Percentiles rank a stretch among this genome's conserved stretches.
phyloP scores from a whole-genome alignment of 2,888 invertebrate genomes.

The Hydriomena furcata region DNA sequence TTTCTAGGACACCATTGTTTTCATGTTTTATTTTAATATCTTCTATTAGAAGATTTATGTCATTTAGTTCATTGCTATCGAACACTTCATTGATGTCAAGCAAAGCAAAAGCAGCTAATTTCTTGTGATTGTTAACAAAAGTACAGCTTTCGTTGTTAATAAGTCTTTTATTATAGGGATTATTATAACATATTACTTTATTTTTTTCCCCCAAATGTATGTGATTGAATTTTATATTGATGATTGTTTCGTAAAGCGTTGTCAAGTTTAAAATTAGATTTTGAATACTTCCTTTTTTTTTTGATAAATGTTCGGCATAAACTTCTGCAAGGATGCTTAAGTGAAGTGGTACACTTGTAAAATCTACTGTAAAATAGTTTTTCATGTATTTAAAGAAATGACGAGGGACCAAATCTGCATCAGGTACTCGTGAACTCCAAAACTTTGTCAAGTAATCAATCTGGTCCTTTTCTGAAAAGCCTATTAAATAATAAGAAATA shows the following conservation, averaged over 20 bases:
- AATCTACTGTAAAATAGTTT: slow-evolving; percentile 15
- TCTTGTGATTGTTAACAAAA: slow-evolving; percentile 10
- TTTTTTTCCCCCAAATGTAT: slow-evolving; percentile 38
- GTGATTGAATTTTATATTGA: slow-evolving; percentile 32
- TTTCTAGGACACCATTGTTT: slow-evolving; percentile 34
- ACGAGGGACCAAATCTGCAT: too few species aligned
- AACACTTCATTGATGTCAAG: not conserved
- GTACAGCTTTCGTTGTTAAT: slow-evolving; percentile 10
- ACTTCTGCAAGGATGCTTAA: slow-evolving; percentile 36
- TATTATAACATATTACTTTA: slow-evolving; percentile 24
- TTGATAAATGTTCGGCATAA: slow-evolving; percentile 27
- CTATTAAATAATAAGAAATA: slow-evolving; percentile 33
- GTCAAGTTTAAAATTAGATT: slow-evolving; percentile 11
- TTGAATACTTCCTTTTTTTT: too few species aligned
- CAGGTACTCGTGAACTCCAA: not conserved
- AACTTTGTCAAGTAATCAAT: slow-evolving; percentile 15
- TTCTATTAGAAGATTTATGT: not conserved
- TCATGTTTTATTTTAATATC: slow-evolving; percentile 29
- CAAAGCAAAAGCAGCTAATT: slow-evolving; percentile 9
- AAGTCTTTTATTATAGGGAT: slow-evolving; percentile 31
- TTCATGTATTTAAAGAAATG: not conserved
- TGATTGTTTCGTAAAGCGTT: slow-evolving; percentile 30
- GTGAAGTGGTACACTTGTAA: slow-evolving; percentile 35
- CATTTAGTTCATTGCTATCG: slow-evolving; percentile 1
- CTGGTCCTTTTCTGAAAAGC: slow-evolving; percentile 27